Evolutionary conservation across 92 coral and sea anemone genomes (phyloP), one percentile per base, ranked within the genome.

Genomic region (Heteractis magnifica): DNA sequence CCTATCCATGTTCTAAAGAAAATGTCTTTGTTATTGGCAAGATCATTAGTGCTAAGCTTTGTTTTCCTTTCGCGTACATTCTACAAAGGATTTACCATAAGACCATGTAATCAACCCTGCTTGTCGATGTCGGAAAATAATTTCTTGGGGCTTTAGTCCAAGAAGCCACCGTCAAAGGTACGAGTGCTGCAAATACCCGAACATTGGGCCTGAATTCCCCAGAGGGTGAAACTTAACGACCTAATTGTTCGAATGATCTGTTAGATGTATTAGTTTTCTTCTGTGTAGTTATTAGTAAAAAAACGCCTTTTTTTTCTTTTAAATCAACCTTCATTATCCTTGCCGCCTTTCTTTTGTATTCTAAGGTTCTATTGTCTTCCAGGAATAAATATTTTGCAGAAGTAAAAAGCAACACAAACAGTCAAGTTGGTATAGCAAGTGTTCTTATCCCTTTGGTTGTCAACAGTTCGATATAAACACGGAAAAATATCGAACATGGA

Each of bases 1-100:
- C 97, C 84, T 80, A 77, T 64, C 90, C 73, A 88, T 62, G 85
- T 80, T 74, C 58, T 49, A 82, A 65, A 81, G 90, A 81, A 87
- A 86, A 86, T 72, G 50, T 56, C 73, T 81, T 86, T 93, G 82
- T 85, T 71, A 52, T 49, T 71, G 59, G 62, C 59, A 77, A 78
- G 88, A 53, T 74, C 74, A 85, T 85, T 85, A 85, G 68, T 70
- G 23, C 78, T 85, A 77, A 75, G 53, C 82, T 76, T 65, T 85
- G 77, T 71, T 16, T 12, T 68, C 64, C 65, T 49, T 49, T 76
- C 77, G 65, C 77, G 58, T 81, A 81, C 84, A 81, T 50, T 81
- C 65, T 68, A 81, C 68, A 51, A 81, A 81, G 84, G 84, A 81
- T 51, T 62, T 81, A 23, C 58, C 62, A 71, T 26, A 81, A 49